phyloP scores from a whole-genome alignment of 35 echinoderm and acorn worm genomes.

The Patiria miniata region DNA sequence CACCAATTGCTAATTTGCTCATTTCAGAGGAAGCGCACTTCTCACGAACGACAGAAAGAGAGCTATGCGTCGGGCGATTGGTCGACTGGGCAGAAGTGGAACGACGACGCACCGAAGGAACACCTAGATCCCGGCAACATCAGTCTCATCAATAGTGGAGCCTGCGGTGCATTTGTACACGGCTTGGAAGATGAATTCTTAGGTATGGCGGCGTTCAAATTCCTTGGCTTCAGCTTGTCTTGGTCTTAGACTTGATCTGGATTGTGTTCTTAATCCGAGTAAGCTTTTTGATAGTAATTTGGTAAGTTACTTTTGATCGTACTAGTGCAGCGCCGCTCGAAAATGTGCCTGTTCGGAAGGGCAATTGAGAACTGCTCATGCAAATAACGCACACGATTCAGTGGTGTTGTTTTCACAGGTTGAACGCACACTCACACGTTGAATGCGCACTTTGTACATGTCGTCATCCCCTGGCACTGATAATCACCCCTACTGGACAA shows the following conservation, averaged over 20 bases:
- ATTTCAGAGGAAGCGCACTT: conserved; percentile 76
- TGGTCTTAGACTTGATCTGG: neutral
- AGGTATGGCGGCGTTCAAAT: conserved; percentile 74
- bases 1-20: conserved; percentile 3
- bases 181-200: conserved; percentile 97
- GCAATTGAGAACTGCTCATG: too few species aligned
- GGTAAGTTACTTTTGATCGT: too few species aligned
- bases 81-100: conserved; percentile 95
- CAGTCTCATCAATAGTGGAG: conserved; percentile 84
- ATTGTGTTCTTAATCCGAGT: too few species aligned
- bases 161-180: conserved; percentile 99
- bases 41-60: conserved; percentile 97
- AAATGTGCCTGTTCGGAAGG: too few species aligned
- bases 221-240: neutral
- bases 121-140: conserved; percentile 76
- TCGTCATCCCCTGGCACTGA: too few species aligned
- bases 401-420: too few species aligned
- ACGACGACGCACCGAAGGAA: conserved; percentile 89
- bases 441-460: too few species aligned
- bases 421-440: too few species aligned
- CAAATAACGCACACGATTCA: too few species aligned
- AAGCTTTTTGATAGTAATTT: neutral
- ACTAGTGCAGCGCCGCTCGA: too few species aligned
- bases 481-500: too few species aligned
- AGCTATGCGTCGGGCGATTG: conserved; percentile 87